Conservation (phyloP, 1,140 invertebrate genomes). For the Pachyrhynchus sulphureomaculatus region DNA sequence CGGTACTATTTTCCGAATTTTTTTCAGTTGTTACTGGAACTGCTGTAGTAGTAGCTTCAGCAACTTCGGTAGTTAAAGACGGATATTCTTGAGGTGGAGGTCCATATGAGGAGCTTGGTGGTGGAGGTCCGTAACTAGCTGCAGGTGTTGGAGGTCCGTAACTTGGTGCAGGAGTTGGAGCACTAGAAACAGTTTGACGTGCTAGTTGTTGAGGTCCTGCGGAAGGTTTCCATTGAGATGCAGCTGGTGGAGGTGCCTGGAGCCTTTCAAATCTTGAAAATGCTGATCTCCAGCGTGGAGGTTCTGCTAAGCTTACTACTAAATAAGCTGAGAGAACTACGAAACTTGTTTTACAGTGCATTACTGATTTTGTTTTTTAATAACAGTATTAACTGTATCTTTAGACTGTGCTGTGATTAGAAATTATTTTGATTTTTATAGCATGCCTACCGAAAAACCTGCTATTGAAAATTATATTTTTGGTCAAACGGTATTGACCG, state of each 20-base stretch:
- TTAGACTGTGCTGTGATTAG: too few relatives aligned
- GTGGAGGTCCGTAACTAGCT: slow-evolving; percentile 2
- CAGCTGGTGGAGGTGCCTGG: background rate
- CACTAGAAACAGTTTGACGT: slow-evolving; percentile 14
- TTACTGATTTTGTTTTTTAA: too few relatives aligned
- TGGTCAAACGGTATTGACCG: too few relatives aligned
- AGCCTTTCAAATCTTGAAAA: background rate
- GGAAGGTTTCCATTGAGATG: background rate
- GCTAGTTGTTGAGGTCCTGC: background rate
- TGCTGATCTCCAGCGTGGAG: background rate
- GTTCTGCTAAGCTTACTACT: slow-evolving; percentile 3
- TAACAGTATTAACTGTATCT: too few relatives aligned
- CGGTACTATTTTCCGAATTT: background rate
- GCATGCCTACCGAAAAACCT: too few relatives aligned
- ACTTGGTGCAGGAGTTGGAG: slow-evolving; percentile 17
- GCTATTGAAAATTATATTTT: too few relatives aligned
- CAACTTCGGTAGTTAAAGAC: background rate
- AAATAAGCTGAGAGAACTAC: background rate
- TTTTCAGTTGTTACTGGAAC: background rate
- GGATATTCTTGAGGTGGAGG: background rate
- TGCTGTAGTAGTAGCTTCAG: background rate
- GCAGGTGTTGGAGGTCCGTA: slow-evolving; percentile 9
- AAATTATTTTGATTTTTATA: too few relatives aligned
- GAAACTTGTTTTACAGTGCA: background rate
- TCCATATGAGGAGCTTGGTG: slow-evolving; percentile 4